phyloP scores from a whole-genome alignment of 1,140 invertebrate species.

The Meloidogyne floridensis region DNA sequence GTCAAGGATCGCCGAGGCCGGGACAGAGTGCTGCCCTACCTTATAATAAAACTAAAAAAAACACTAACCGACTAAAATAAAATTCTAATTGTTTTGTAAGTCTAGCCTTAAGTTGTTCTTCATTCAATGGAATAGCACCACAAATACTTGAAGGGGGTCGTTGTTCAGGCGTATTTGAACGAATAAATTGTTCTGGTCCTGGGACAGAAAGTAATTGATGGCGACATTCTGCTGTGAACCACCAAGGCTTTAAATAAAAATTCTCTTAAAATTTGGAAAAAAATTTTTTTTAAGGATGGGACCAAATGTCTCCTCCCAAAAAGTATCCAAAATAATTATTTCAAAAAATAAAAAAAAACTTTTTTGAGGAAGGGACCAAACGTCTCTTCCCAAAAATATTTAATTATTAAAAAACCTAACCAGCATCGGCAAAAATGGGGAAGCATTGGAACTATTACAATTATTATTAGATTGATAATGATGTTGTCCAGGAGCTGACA shows the following conservation, averaged over 20 bases:
- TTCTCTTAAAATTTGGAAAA: neutral
- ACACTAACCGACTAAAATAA: slow-evolving; percentile 61
- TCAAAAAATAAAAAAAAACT: neutral
- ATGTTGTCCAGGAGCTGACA: neutral
- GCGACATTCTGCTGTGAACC: slow-evolving; percentile 41
- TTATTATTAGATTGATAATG: neutral
- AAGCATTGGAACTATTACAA: neutral
- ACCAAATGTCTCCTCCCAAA: neutral
- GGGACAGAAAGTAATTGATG: slow-evolving; percentile 48
- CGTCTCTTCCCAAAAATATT: no score
- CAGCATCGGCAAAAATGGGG: slow-evolving; percentile 32
- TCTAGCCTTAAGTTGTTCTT: slow-evolving; percentile 50
- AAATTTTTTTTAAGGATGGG: neutral
- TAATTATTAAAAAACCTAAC: slow-evolving; percentile 39
- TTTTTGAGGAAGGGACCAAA: no score
- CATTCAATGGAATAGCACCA: slow-evolving; percentile 19
- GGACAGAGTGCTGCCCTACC: no score
- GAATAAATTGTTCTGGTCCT: slow-evolving; percentile 23
- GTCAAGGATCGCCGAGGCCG: no score
- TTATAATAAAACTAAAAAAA: neutral
- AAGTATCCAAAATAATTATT: no score
- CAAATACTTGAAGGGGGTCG: slow-evolving; percentile 14
- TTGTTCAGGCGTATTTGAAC: slow-evolving; percentile 23
- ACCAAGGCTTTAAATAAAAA: neutral
- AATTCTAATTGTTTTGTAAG: slow-evolving; percentile 62